A percentile compares a stretch with the other conserved stretches of the same genome.
These are phyloP conservation scores for Macrophya annulata DNA, from an alignment of 2,888 invertebrate genomes.

Conservation along the genomic window DNA sequence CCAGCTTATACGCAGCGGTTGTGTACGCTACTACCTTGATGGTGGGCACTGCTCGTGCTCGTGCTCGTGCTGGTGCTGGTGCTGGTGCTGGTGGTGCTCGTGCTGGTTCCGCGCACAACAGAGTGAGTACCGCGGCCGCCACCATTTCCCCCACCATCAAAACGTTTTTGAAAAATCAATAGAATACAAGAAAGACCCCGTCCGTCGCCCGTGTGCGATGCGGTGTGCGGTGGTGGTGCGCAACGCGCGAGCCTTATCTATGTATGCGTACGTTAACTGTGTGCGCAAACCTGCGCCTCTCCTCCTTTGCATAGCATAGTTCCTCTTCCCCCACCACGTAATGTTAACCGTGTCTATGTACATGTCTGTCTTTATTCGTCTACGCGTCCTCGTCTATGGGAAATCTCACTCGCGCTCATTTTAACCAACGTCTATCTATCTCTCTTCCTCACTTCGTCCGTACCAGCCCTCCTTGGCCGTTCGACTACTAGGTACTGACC, in stretches of 20 bases:
- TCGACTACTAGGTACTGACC: constrained; percentile 27
- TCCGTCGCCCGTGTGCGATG: constrained; percentile 57
- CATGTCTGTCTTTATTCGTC: constrained; percentile 32
- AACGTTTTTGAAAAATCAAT: constrained; percentile 86
- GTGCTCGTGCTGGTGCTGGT: constrained; percentile 59
- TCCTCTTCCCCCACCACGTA: constrained; percentile 56
- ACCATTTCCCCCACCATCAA: constrained; percentile 70
- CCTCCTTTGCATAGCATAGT: constrained; percentile 63
- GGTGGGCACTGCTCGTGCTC: constrained; percentile 42
- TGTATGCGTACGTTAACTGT: constrained; percentile 42
- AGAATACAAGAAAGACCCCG: constrained; percentile 81
- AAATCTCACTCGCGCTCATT: constrained; percentile 48
- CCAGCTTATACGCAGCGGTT: constrained; percentile 44
- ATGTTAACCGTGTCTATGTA: constrained; percentile 10
- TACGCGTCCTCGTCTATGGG: constrained; percentile 30
- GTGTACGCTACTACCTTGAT: constrained; percentile 34
- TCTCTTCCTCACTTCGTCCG: constrained; percentile 63
- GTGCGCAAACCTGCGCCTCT: constrained; percentile 59
- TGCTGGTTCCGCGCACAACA: constrained; percentile 34
- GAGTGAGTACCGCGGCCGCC: constrained; percentile 53
- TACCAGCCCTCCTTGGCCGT: constrained; percentile 17
- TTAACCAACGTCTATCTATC: constrained; percentile 60
- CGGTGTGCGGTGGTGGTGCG: constrained; percentile 40
- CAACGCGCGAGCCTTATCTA: constrained; percentile 56
- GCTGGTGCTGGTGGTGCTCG: constrained; percentile 13